These are phyloP conservation scores for Perccottus glenii DNA, from an alignment of 2,113 vertebrate species.

Conservation along the genomic window DNA sequence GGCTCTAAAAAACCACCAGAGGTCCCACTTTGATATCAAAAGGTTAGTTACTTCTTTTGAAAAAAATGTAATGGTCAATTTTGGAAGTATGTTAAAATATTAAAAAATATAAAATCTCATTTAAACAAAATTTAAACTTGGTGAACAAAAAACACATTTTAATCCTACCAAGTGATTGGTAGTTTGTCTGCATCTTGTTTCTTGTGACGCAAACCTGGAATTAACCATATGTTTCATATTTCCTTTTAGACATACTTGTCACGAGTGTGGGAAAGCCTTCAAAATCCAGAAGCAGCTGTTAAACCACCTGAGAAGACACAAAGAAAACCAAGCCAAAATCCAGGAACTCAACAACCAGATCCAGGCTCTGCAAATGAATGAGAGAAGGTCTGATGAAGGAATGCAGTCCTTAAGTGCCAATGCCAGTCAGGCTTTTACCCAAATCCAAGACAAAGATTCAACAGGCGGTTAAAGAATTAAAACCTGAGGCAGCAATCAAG, in stretches of 20 bases:
- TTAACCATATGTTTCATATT: conserved; percentile 13
- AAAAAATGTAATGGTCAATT: too few relatives aligned
- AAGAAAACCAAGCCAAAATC: conserved; percentile 78
- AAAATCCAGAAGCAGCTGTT: conserved; percentile 87
- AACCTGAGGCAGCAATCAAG: conserved; percentile 43
- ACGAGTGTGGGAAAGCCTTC: conserved; percentile 86
- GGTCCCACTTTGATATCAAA: conserved; percentile 89
- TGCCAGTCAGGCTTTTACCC: conserved; percentile 42
- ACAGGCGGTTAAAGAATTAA: conserved; percentile 23
- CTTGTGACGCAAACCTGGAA: conserved; percentile 22
- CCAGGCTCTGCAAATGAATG: conserved; percentile 78
- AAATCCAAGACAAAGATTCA: conserved; percentile 31
- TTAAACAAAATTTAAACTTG: too few relatives aligned
- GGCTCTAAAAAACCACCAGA: conserved; percentile 89
- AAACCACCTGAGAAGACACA: conserved; percentile 85
- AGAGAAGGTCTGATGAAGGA: conserved; percentile 56
- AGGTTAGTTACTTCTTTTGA: conserved; percentile 62
- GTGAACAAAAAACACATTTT: too few relatives aligned
- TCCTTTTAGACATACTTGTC: conserved; percentile 71
- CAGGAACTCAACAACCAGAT: conserved; percentile 81
- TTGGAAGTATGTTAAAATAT: too few relatives aligned
- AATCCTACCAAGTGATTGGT: too few relatives aligned
- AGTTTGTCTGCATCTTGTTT: conserved; percentile 1
- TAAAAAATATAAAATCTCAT: too few relatives aligned
- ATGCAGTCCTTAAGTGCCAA: conserved; percentile 44